Conservation (phyloP, 2,797 vertebrate genomes). For the Phataginus tricuspis region DNA sequence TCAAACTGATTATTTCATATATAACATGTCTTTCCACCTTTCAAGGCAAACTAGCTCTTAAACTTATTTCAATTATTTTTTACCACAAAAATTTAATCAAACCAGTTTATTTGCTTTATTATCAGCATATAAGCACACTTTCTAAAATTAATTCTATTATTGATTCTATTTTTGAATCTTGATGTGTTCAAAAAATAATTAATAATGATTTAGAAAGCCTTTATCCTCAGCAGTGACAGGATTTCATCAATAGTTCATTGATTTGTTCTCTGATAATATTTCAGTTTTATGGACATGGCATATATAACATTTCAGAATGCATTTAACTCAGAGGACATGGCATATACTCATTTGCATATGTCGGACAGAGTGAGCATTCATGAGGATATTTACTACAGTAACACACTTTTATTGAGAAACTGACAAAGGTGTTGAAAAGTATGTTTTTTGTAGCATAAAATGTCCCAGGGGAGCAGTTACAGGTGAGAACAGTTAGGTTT, state of each 20-base stretch:
- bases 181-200: constrained; percentile 55
- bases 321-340: constrained; percentile 59
- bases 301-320: constrained; percentile 77
- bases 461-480: background rate
- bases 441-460: constrained; percentile 50
- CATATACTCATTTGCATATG: constrained; percentile 69
- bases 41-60: background rate
- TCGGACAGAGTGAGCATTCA: background rate
- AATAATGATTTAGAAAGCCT: constrained; percentile 64
- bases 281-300: constrained; percentile 69
- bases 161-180: constrained; percentile 54
- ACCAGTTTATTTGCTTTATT: constrained; percentile 9
- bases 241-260: constrained; percentile 83
- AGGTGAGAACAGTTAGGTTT: constrained; percentile 59
- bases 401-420: constrained; percentile 80
- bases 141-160: constrained; percentile 58
- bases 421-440: constrained; percentile 62
- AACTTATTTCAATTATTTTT: constrained; percentile 7
- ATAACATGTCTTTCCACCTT: background rate
- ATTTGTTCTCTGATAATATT: constrained; percentile 83
- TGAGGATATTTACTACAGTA: constrained; percentile 69
- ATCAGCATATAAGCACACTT: background rate
- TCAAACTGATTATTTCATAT: background rate
- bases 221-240: constrained; percentile 71
- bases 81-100: background rate